Percentiles rank a stretch among this genome's conserved stretches.
Conservation (phyloP, 1,140 invertebrate genomes). For the Maconellicoccus hirsutus region DNA sequence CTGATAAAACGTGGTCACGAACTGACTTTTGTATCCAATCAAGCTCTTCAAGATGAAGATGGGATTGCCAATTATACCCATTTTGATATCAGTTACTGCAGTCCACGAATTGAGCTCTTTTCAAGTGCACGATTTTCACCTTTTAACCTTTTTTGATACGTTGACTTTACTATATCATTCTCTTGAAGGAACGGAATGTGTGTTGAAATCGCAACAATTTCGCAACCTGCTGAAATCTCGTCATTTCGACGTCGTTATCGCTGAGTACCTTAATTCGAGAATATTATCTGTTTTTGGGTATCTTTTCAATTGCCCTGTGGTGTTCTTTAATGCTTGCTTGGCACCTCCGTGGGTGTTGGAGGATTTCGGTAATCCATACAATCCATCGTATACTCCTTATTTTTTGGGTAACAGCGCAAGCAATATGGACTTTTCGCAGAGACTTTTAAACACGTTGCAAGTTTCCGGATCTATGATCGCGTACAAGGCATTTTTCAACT, state of each 20-base stretch:
- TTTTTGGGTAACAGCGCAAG: background rate
- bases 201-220: background rate
- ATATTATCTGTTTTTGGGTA: background rate
- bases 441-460: slow-evolving; percentile 31
- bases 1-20: slow-evolving; percentile 33
- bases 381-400: background rate
- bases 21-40: slow-evolving; percentile 34
- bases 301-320: background rate
- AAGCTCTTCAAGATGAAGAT: slow-evolving; percentile 37
- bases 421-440: slow-evolving; percentile 39
- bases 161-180: no score
- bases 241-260: background rate
- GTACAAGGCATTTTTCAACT: background rate
- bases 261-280: background rate
- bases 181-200: background rate
- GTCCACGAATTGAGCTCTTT: no score
- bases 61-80: slow-evolving; percentile 41
- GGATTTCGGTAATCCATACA: background rate
- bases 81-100: slow-evolving; percentile 28
- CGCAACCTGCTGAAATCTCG: background rate
- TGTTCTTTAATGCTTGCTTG: background rate
- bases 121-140: no score
- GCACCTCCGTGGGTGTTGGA: background rate
- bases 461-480: background rate
- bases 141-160: no score